Evolutionary conservation across 2,888 invertebrate genomes (phyloP), one percentile per base, ranked within the genome.

Genomic region (Eupithecia abbreviata): DNA sequence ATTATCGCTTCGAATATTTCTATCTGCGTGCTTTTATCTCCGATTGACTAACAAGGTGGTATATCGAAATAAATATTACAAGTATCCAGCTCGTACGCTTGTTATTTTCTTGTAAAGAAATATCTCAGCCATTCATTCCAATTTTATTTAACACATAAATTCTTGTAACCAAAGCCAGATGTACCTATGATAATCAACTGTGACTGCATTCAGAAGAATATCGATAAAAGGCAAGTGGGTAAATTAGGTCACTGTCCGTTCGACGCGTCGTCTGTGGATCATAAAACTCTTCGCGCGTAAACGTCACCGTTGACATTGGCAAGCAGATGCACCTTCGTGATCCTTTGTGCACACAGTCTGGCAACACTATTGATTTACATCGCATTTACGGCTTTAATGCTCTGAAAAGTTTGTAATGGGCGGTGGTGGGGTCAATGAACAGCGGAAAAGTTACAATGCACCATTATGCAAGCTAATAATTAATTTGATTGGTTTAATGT

Each of bases 271-370:
- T 93, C 95, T 93, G 92, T 87, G 84, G 88, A 86, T 93, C 94
- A 90, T 95, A 94, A 94, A 95, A 93, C 93, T 94, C 93, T 93
- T 92, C 91, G 94, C 93, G 93, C 94, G 93, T 94, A 93, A 95
- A 95, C 91, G 94, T 95, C 95, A 92, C 90, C 85, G 88, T 90
- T 92, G 94, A 92, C 91, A 90, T 89, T 89, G 89, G 88, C 85
- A 86, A 93, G 92, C 93, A 93, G 93, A 93, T 93, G 93, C 89
- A 92, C 87, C 88, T 62, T 62, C 62, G 89, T 88, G 85, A 85
- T 87, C 88, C 90, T 90, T 91, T 91, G 90, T 91, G 87, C 83
- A 80, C 81, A 84, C 88, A 90, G 91, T 93, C 92, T 91, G 92
- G 91, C 89, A 91, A 89, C 87, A 82, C 84, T 88, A 89, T 90